These are phyloP conservation scores for Scylla paramamosain DNA, from an alignment of 1,140 invertebrate species.

Conservation along the genomic window DNA sequence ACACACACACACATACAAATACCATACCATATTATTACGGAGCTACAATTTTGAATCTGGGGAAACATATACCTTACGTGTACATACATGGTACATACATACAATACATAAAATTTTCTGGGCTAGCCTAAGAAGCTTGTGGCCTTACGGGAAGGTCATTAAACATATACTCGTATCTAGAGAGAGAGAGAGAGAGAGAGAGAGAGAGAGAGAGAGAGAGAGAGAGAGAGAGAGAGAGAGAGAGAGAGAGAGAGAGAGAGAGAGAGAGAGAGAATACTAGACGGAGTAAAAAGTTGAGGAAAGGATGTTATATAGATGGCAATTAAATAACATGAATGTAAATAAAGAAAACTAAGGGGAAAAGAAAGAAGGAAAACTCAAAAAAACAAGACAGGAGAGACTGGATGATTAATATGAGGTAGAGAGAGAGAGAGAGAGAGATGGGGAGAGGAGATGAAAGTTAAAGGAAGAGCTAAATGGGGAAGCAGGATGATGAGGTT, in stretches of 20 bases:
- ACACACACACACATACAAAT: conserved; percentile 41
- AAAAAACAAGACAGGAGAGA: not conserved
- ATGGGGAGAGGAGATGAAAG: not conserved
- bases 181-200: not conserved
- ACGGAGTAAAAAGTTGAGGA: no score
- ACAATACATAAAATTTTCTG: conserved; percentile 18
- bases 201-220: not conserved
- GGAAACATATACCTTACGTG: conserved; percentile 31
- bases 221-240: conserved; percentile 23
- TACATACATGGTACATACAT: conserved; percentile 39
- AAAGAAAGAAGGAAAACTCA: not conserved
- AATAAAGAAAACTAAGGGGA: not conserved
- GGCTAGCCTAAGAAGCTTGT: not conserved
- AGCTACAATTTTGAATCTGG: not conserved
- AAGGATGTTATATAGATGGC: no score
- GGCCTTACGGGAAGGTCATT: not conserved
- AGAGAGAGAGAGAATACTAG: no score
- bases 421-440: not conserved
- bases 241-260: conserved; percentile 10
- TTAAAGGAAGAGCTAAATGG: no score
- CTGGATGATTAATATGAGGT: not conserved
- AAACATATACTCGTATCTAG: not conserved
- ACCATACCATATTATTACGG: conserved; percentile 24
- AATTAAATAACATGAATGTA: no score
- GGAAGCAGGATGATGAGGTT: no score